phyloP scores from a whole-genome alignment of 2,113 vertebrate genomes.

The Echinops telfairi region DNA sequence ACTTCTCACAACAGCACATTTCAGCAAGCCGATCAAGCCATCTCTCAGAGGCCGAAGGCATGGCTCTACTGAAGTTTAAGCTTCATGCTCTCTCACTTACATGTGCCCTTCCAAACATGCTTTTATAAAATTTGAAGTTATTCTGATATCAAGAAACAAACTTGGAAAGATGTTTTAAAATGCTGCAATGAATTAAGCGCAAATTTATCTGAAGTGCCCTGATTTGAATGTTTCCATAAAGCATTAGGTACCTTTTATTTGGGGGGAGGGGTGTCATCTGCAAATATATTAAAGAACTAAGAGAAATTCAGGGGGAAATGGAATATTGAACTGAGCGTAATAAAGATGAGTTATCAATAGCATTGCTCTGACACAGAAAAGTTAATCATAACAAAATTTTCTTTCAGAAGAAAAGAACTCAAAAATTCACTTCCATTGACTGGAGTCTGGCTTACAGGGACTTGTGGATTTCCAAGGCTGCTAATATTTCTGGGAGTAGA shows the following conservation, averaged over 20 bases:
- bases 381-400: not conserved
- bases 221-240: slow-evolving; percentile 26
- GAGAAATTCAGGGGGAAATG: slow-evolving; percentile 15
- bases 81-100: not conserved
- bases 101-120: not conserved
- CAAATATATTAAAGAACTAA: slow-evolving; percentile 35
- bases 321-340: slow-evolving; percentile 9
- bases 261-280: not conserved
- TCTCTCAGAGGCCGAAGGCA: not conserved
- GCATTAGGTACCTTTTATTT: slow-evolving; percentile 7
- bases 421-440: no score
- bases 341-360: slow-evolving; percentile 1
- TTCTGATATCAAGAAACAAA: slow-evolving; percentile 23
- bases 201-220: not conserved
- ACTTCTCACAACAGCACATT: not conserved
- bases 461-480: not conserved
- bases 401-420: slow-evolving; percentile 30
- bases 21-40: not conserved
- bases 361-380: slow-evolving; percentile 7
- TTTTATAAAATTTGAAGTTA: slow-evolving; percentile 1
- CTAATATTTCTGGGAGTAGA: no score
- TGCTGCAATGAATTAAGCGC: slow-evolving; percentile 35
- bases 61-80: slow-evolving; percentile 2
- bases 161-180: slow-evolving; percentile 26
- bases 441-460: not conserved